phyloP scores from a whole-genome alignment of 2,113 vertebrate species.

The Cavia aperea region DNA sequence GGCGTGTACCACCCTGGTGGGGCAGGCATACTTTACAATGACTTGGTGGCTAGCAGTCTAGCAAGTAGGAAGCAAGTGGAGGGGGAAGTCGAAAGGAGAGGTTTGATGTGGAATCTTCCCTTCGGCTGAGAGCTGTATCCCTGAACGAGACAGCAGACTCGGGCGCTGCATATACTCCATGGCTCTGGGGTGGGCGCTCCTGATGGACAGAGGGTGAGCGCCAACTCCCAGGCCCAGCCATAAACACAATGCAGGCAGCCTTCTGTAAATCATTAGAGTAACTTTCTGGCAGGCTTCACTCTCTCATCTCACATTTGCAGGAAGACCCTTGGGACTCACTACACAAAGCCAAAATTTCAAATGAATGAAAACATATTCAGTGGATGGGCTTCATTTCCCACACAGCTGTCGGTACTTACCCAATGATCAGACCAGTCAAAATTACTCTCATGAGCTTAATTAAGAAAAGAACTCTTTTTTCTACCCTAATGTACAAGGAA shows the following conservation, averaged over 20 bases:
- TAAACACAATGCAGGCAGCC: neutral
- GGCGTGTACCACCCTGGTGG: neutral
- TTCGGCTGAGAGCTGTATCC: too few species aligned
- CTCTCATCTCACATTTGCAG: slow-evolving; percentile 15
- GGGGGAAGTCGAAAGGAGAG: neutral
- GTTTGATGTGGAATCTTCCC: neutral
- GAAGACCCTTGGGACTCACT: slow-evolving; percentile 25
- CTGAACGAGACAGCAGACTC: neutral
- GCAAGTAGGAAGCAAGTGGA: neutral
- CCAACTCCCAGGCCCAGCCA: neutral
- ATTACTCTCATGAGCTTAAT: slow-evolving; percentile 21
- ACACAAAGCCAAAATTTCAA: slow-evolving; percentile 48
- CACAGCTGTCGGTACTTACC: neutral
- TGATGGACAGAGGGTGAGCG: neutral
- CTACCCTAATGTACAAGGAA: neutral
- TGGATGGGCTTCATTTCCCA: slow-evolving; percentile 21
- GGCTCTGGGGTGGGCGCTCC: neutral
- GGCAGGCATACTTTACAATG: neutral
- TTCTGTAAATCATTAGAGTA: neutral
- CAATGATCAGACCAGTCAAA: neutral
- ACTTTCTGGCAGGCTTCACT: neutral
- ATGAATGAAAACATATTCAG: slow-evolving; percentile 33
- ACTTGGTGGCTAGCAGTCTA: too few species aligned
- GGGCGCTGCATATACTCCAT: rapidly evolving
- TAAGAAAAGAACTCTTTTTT: neutral